These are phyloP conservation scores for Dromius quadrimaculatus DNA, from an alignment of 2,888 invertebrate species.

Conservation along the genomic window DNA sequence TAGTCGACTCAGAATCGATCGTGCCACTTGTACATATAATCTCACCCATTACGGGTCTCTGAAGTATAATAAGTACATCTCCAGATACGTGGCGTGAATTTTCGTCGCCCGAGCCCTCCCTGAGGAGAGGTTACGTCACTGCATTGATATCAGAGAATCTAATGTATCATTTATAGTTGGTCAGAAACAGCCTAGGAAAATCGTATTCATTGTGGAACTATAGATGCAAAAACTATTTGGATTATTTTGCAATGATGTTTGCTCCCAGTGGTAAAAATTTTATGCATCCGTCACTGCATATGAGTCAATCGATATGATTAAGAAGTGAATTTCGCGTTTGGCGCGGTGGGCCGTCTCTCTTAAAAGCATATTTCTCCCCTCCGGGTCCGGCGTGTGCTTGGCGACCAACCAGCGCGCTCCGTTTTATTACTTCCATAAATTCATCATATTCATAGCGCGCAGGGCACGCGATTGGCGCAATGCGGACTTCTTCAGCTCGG, in stretches of 20 bases:
- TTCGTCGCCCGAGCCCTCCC: no score
- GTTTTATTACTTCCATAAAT: slow-evolving; percentile 88
- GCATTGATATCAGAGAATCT: no score
- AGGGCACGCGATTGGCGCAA: slow-evolving; percentile 69
- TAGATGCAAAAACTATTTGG: no score
- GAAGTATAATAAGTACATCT: no score
- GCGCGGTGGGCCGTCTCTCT: slow-evolving; percentile 58
- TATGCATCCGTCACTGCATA: neutral
- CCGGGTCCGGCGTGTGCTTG: slow-evolving; percentile 65
- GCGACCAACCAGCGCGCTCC: slow-evolving; percentile 77
- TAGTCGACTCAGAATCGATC: no score
- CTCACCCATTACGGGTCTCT: no score
- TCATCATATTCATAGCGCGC: slow-evolving; percentile 67
- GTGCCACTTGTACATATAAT: no score
- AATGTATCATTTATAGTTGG: no score
- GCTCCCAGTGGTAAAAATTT: neutral
- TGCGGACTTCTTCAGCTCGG: slow-evolving; percentile 70
- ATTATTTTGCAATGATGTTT: neutral
- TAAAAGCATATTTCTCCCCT: slow-evolving; percentile 65
- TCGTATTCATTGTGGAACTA: no score
- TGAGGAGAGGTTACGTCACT: no score
- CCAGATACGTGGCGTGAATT: no score
- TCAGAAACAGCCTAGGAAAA: no score
- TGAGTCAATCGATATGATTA: slow-evolving; percentile 50
- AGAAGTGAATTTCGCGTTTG: slow-evolving; percentile 43